Percentiles rank a stretch among this genome's conserved stretches.
phyloP scores from a whole-genome alignment of 2,888 invertebrate genomes.

The Drosophila macrospina region DNA sequence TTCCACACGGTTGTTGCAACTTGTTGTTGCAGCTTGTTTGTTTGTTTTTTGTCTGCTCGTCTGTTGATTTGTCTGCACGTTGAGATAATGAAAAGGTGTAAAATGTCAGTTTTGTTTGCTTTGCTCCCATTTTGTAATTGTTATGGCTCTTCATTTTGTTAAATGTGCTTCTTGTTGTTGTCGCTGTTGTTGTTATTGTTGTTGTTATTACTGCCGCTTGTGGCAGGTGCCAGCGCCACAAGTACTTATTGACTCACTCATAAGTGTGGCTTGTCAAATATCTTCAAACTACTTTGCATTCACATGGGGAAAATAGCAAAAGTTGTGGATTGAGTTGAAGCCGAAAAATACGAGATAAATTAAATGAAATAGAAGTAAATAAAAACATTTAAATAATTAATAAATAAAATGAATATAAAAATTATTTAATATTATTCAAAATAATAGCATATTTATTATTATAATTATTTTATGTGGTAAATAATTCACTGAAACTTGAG shows the following conservation, averaged over 20 bases:
- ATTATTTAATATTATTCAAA: no score
- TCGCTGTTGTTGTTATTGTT: conserved; percentile 5
- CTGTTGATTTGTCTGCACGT: conserved; percentile 69
- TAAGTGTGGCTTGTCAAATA: not conserved
- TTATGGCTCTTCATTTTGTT: conserved; percentile 43
- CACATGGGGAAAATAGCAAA: not conserved
- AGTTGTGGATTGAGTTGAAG: no score
- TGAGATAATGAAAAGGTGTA: conserved; percentile 79
- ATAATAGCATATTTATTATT: no score
- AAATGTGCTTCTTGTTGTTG: conserved; percentile 10
- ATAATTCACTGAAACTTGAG: not conserved
- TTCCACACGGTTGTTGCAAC: conserved; percentile 39
- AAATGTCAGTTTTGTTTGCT: conserved; percentile 78
- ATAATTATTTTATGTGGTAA: no score
- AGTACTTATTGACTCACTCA: conserved; percentile 5
- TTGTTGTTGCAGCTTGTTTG: conserved; percentile 49
- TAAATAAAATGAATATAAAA: not conserved
- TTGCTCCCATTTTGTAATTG: conserved; percentile 68
- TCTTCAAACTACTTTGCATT: not conserved
- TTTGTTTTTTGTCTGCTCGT: conserved; percentile 37
- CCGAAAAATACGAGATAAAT: not conserved
- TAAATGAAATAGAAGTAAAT: not conserved
- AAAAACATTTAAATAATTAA: not conserved
- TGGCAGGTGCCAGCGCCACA: conserved; percentile 50
- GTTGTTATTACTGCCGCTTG: conserved; percentile 2